Evolutionary conservation across 2,888 invertebrate genomes (phyloP).

Genomic region (Leptopilina drosophilae): DNA sequence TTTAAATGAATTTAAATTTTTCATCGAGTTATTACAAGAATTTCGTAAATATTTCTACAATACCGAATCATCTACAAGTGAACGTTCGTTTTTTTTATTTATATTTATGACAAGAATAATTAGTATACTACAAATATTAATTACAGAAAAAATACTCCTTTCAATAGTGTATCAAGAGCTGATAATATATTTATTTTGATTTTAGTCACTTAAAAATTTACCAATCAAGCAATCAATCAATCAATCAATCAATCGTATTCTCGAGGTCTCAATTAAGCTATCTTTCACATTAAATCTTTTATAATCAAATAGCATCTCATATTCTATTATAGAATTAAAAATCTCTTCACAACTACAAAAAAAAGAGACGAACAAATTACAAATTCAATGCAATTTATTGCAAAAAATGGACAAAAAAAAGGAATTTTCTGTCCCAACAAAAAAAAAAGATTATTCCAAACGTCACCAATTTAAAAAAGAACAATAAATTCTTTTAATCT

Average conservation of each 20-base stretch:
- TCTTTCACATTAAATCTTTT: conserved; percentile 11
- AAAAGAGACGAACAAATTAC: background rate
- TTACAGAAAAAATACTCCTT: conserved; percentile 33
- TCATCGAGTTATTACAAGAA: background rate
- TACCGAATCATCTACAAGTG: conserved; percentile 34
- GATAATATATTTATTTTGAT: conserved; percentile 7
- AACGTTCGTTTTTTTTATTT: conserved; percentile 8
- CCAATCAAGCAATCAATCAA: too few relatives aligned
- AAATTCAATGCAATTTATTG: background rate
- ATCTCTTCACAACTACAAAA: background rate
- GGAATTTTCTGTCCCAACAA: background rate
- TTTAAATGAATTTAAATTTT: conserved; percentile 13
- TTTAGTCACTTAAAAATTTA: conserved; percentile 10
- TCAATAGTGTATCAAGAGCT: conserved; percentile 17
- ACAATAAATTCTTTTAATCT: too few relatives aligned
- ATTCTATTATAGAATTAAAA: conserved; percentile 8
- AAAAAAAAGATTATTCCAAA: too few relatives aligned
- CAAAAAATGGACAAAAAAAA: background rate
- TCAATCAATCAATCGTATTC: conserved; percentile 1
- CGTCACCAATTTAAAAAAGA: too few relatives aligned
- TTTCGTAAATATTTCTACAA: conserved; percentile 35
- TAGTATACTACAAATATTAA: conserved; percentile 35
- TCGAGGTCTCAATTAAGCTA: background rate
- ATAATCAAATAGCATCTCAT: background rate
- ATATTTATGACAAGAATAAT: conserved; percentile 18